Evolutionary conservation across 2,888 invertebrate genomes (phyloP), one percentile per base, ranked within the genome.

Genomic region (Psylliodes chrysocephalus): DNA sequence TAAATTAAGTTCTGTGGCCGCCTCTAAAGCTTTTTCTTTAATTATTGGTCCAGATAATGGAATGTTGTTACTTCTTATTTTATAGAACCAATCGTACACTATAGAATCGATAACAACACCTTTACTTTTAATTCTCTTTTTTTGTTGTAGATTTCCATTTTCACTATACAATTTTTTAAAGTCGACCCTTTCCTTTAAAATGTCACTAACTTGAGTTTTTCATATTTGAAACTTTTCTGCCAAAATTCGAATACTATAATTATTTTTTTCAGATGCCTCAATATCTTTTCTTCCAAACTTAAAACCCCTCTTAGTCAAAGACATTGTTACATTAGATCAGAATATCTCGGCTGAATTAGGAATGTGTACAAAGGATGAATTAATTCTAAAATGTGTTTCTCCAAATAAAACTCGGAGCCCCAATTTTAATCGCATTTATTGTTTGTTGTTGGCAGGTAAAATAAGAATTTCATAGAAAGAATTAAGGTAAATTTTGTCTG

Each of bases 231-330:
- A 55, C 25, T 55, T 38, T 40, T 42, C 12, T 12, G 42, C 55
- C 40, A 55, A 40, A 22, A 14, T 6, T 42, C 55, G 22, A 25
- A 28, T 10, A 55, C n/a, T n/a, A n/a, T n/a, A n/a, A n/a, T n/a
- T n/a, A n/a, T n/a, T n/a, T n/a, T n/a, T n/a, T n/a, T n/a, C 42
- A 25, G 25, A 25, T 22, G 38, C 55, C 5, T 40, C 55, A 12
- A 22, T 22, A 55, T 54, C 38, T 54, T 54, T 19, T 54, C 54
- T 17, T 54, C 25, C 17, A 54, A 40, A 40, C 19, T 19, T 19
- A 54, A 38, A 54, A 17, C 8, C 22, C 18, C 38, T 22, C 54
- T 14, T 17, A 38, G 17, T 15, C 42, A 17, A 42, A 42, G 42
- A 12, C 17, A 42, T 42, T 42, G 4, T 42, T 15, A 42, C 42